phyloP scores from a whole-genome alignment of 2,797 vertebrate species.

The Sebastes cheni region DNA sequence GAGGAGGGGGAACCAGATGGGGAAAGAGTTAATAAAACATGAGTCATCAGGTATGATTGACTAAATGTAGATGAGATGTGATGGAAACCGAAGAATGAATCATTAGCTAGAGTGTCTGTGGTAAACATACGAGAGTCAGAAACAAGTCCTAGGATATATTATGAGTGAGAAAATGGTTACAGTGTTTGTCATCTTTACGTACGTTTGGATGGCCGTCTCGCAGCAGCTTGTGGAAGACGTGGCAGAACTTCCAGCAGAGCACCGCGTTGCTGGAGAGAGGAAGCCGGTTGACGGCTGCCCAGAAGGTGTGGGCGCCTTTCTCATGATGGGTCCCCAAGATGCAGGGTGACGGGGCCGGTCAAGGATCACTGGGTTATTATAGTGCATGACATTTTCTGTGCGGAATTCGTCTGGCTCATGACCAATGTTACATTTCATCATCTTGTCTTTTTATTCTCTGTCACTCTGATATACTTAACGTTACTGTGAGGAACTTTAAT shows the following conservation, averaged over 20 bases:
- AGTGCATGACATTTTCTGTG: not conserved
- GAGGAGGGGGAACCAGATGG: not conserved
- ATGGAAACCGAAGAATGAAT: not conserved
- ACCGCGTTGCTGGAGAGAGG: constrained; percentile 97
- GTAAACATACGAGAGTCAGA: not conserved
- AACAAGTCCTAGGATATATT: not conserved
- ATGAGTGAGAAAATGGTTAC: not conserved
- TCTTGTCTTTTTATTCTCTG: not conserved
- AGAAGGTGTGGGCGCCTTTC: constrained; percentile 97
- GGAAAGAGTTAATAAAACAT: not conserved
- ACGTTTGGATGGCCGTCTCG: constrained; percentile 95
- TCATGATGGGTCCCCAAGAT: constrained; percentile 99
- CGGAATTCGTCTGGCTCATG: not conserved
- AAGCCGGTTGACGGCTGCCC: constrained; percentile 93
- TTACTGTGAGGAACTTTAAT: not conserved
- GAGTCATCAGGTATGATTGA: not conserved
- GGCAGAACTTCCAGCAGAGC: constrained; percentile 99
- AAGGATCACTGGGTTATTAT: constrained; percentile 61
- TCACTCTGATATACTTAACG: not conserved
- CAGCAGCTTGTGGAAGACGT: constrained; percentile 98
- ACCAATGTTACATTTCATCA: not conserved
- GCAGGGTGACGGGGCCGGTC: constrained; percentile 85
- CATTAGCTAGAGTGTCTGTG: not conserved
- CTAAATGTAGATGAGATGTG: not conserved
- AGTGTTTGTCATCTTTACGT: constrained; percentile 62